A percentile compares a stretch with the other conserved stretches of the same genome.
Conservation (phyloP, 53 echinoderm and acorn worm species). For the Zoroaster sp. region DNA sequence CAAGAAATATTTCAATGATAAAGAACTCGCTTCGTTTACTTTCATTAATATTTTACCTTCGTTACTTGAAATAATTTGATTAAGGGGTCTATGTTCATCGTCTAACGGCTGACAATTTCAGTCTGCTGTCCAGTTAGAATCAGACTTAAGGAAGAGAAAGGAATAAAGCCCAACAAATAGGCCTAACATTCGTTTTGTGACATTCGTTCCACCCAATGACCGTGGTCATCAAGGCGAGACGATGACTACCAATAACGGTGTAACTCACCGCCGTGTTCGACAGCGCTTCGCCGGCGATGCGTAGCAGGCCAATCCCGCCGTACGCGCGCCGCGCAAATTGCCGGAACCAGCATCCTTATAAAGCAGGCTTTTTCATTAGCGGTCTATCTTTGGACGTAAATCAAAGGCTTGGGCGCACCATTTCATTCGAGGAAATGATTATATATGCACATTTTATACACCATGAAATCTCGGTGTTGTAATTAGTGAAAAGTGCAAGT, state of each 20-base stretch:
- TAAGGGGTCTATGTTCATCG: slow-evolving; percentile 28
- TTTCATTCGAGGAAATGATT: slow-evolving; percentile 42
- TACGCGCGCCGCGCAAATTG: slow-evolving; percentile 39
- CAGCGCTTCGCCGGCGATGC: slow-evolving; percentile 25
- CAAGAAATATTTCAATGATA: no score
- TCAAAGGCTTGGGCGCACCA: slow-evolving; percentile 5
- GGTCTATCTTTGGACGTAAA: slow-evolving; percentile 2
- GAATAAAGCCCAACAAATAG: not conserved
- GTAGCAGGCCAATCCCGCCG: slow-evolving; percentile 27
- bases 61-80: not conserved
- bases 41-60: no score
- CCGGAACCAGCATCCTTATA: slow-evolving; percentile 25
- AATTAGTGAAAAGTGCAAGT: slow-evolving; percentile 45
- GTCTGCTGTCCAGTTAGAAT: not conserved
- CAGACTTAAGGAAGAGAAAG: not conserved
- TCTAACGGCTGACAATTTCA: slow-evolving; percentile 26
- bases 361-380: slow-evolving; percentile 25
- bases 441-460: slow-evolving; percentile 43
- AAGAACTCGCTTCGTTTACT: no score
- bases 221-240: slow-evolving; percentile 3
- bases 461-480: not conserved
- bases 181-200: not conserved
- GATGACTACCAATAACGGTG: slow-evolving; percentile 12
- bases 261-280: slow-evolving; percentile 30
- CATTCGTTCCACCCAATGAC: slow-evolving; percentile 19